Evolutionary conservation across 2,797 vertebrate species (phyloP).

Genomic region (Microctenopoma lineatum): DNA sequence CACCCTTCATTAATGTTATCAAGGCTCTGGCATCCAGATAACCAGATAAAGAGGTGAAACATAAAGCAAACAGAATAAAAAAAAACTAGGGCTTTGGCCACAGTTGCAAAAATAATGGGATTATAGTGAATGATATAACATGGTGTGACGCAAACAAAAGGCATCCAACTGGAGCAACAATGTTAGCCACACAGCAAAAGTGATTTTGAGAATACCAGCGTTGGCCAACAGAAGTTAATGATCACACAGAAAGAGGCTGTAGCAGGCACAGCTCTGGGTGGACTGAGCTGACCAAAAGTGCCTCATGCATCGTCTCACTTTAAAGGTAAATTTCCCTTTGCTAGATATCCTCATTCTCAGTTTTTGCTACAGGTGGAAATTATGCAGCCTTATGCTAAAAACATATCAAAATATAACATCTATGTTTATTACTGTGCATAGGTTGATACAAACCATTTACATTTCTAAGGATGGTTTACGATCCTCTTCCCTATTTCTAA

Average conservation of each 20-base stretch:
- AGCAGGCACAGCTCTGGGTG: too few species aligned
- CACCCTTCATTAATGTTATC: conserved; percentile 55
- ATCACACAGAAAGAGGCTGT: too few species aligned
- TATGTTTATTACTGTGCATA: neutral
- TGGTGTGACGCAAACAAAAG: too few species aligned
- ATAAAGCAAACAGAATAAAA: conserved; percentile 45
- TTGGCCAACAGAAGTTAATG: neutral
- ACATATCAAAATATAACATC: neutral
- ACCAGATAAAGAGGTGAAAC: conserved; percentile 57
- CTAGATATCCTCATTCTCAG: too few species aligned
- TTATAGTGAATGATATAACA: neutral
- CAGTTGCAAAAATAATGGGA: neutral
- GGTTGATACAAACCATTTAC: neutral
- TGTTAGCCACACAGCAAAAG: neutral
- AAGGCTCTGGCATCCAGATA: conserved; percentile 17
- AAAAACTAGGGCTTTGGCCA: neutral
- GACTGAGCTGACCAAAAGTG: neutral
- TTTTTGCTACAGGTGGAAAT: neutral
- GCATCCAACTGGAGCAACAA: neutral
- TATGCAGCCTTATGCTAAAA: neutral
- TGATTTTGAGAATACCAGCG: neutral
- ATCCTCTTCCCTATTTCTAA: neutral
- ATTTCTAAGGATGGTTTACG: neutral
- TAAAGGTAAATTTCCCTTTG: too few species aligned
- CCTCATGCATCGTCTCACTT: too few species aligned